Conservation (phyloP, 2,888 invertebrate genomes). For the Anorthoa munda region DNA sequence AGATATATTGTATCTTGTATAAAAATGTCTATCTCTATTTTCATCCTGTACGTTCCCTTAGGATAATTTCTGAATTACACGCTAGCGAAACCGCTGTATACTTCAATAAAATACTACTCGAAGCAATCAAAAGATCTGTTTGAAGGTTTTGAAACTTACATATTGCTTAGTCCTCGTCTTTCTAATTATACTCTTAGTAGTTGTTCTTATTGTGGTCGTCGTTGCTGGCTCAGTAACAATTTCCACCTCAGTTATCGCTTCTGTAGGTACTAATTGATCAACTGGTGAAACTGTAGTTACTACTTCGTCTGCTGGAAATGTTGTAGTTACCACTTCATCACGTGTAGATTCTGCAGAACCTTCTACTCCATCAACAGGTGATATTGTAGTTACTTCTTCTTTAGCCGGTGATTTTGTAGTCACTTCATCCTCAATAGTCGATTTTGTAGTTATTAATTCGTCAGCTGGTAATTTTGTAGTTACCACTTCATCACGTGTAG, state of each 20-base stretch:
- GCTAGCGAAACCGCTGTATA: too few relatives aligned
- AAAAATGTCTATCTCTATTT: too few relatives aligned
- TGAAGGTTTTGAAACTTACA: slow-evolving; percentile 19
- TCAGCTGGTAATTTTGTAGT: not conserved
- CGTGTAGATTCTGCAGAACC: too few relatives aligned
- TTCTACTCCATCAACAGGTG: not conserved
- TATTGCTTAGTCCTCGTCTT: slow-evolving; percentile 37
- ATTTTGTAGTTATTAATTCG: not conserved
- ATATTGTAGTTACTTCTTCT: not conserved
- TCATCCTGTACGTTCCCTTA: too few relatives aligned
- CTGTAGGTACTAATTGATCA: not conserved
- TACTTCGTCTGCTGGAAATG: not conserved
- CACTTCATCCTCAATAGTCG: too few relatives aligned
- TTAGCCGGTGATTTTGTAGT: not conserved
- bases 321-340: not conserved
- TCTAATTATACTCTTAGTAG: not conserved
- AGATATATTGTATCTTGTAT: too few relatives aligned
- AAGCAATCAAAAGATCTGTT: not conserved
- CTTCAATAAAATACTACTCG: too few relatives aligned
- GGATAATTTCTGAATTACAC: too few relatives aligned
- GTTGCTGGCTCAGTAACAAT: not conserved
- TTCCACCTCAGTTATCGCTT: not conserved
- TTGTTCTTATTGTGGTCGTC: not conserved
- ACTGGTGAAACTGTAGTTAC: not conserved
- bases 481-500: too few relatives aligned